Base-by-base conservation (phyloP, 2,888 invertebrate genomes). In the Lysandra bellargus region DNA sequence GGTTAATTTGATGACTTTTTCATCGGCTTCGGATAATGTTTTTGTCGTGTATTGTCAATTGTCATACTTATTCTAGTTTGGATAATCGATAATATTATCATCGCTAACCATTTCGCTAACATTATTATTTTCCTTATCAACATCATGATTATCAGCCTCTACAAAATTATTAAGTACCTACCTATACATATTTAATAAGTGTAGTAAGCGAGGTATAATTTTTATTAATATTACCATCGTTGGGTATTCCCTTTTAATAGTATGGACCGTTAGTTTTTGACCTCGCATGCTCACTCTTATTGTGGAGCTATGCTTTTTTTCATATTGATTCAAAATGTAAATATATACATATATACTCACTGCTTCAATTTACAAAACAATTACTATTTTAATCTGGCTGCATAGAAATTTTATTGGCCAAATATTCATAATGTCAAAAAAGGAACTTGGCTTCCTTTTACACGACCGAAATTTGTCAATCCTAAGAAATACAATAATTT, bases 1-100 rank as follows among this genome's bases (percentile, higher is more conserved):
- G 78, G 74, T 80, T 78, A 81, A 80, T 81, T 76, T 69, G 74
- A 73, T 75, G 60, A 77, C 77, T 77, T 81, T 78, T 78, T 75
- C 78, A 61, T 78, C 57, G 74, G 49, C 9, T 75, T 49, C n/a
- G 17, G 23, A 69, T 33, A 5, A 5, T 69, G 14, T 69, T 33
- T 69, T 69, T 69, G 69, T 69, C 14, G 4, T 37, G 14, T 69
- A 69, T 33, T 33, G 33, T 64, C 64, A 64, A 37, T 33, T 33
- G 33, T 64, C 64, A 64, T 37, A 33, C 2, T 12, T 33, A 69
- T 37, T 12, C 33, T 69, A 23, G 4, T 64, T 69, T 69, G 7
- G 1, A 4, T 5, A 9, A 69, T 37, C 33, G 69, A 37, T 69
- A 5, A 37, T 69, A 5, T 69, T 53, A 14, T 57, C 57, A 17